Base-by-base conservation (phyloP, 2,888 invertebrate species). In the Zhuqinia jingwanae region DNA sequence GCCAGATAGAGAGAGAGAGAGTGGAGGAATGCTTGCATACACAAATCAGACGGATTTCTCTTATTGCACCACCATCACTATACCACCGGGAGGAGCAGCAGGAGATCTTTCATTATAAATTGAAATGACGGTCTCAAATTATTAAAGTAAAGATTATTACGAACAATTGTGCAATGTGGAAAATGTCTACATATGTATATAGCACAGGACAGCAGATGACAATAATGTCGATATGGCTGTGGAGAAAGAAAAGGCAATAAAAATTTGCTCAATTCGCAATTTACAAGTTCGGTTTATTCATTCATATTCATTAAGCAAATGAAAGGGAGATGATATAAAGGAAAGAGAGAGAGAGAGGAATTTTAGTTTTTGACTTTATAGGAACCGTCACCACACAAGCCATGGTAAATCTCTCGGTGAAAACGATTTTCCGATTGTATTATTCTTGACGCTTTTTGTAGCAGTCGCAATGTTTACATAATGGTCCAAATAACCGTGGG, bases 391-490 rank as follows among this genome's bases (percentile, higher is more conserved):
- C 20, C 58, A 25, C 36, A 63, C 58, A 58, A 2, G 20, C 20
- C 22, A 27, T 11, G 5, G 17, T 17, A 65, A 65, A 65, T 65
- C 27, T 65, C 15, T 10, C n/a, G 15, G n/a, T 27, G 36, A 17
- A 2, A n/a, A 10, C 15, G 65, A 36, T 36, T 65, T 65, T 36
- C 65, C 36, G 58, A 58, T 58, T 58, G 58, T 58, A 65, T 65
- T 65, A 65, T 30, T 65, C 30, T 65, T 30, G 65, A 2, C 65
- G 65, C 36, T 65, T 65, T n/a, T n/a, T n/a, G n/a, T n/a, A n/a
- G n/a, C n/a, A 8, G 36, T 8, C 3, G 36, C 65, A 65, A 65
- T 65, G 65, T 65, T 65, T 65, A 65, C 65, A 36, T 65, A 65
- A 65, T 65, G 65, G 30, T 17, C 65, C 36, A 65, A 36, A 65